These are phyloP conservation scores for Ptilonorhynchus violaceus DNA, from an alignment of 2,113 vertebrate genomes.

Conservation along the genomic window DNA sequence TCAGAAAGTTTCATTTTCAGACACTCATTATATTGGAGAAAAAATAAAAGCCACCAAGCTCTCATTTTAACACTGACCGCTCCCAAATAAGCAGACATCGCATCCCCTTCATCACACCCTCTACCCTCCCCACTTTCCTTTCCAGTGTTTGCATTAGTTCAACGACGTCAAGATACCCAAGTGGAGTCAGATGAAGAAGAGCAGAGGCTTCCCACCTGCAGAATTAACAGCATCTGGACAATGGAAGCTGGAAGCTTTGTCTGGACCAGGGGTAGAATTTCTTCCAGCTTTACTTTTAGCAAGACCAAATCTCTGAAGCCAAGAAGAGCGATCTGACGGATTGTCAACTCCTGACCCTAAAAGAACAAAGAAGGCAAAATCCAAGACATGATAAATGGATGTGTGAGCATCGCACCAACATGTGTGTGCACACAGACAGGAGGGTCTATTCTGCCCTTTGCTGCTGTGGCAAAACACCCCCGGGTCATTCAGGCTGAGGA, in stretches of 20 bases:
- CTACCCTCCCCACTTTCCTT: background rate
- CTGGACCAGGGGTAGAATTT: conserved; percentile 72
- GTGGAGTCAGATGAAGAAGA: background rate
- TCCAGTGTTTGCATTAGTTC: background rate
- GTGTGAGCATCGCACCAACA: background rate
- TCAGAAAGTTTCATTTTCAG: background rate
- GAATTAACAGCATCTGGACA: conserved; percentile 91
- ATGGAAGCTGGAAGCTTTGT: conserved; percentile 79
- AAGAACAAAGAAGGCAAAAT: background rate
- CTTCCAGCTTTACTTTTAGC: conserved; percentile 84
- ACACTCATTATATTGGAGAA: background rate
- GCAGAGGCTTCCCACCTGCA: conserved; percentile 77
- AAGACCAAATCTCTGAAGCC: conserved; percentile 91
- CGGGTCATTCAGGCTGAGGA: background rate
- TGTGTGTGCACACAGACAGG: background rate
- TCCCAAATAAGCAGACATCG: background rate
- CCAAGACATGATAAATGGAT: background rate
- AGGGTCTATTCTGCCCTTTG: background rate
- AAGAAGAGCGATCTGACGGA: conserved; percentile 91
- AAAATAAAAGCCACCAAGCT: background rate
- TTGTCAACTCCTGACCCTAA: conserved; percentile 92
- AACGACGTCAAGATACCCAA: background rate
- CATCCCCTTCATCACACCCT: background rate
- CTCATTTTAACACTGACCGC: background rate
- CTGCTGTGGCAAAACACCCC: background rate